Percentiles rank a stretch among this genome's conserved stretches.
phyloP scores from a whole-genome alignment of 2,113 vertebrate genomes.

The Odobenus rosmarus region DNA sequence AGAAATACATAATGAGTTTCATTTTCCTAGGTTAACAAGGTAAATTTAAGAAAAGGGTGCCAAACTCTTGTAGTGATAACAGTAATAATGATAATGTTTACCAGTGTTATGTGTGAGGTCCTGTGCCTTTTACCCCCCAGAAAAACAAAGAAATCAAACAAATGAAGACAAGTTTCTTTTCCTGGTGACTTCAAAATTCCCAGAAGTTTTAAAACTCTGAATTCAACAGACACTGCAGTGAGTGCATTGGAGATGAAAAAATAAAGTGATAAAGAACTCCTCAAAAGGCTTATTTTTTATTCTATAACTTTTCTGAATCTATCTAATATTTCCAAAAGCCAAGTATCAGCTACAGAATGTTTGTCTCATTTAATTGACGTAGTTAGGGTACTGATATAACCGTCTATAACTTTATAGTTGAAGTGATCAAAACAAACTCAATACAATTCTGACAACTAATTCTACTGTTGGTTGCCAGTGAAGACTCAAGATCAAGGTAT shows the following conservation, averaged over 20 bases:
- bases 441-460: background rate
- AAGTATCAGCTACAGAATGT: background rate
- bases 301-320: background rate
- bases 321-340: background rate
- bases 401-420: background rate
- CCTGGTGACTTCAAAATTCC: background rate
- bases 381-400: background rate
- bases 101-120: background rate
- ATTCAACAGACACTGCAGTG: background rate
- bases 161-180: background rate
- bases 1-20: slow-evolving; percentile 12
- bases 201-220: slow-evolving; percentile 38
- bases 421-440: background rate
- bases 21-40: slow-evolving; percentile 15
- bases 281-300: background rate
- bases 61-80: background rate
- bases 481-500: background rate
- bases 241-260: background rate
- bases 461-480: background rate
- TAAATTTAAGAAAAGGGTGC: slow-evolving; percentile 24
- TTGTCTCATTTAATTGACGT: background rate
- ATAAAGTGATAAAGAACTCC: background rate
- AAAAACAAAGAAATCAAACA: slow-evolving; percentile 38
- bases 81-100: background rate
- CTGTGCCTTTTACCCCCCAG: background rate